Evolutionary conservation across 2,888 invertebrate genomes (phyloP).

Genomic region (Hyposoter dolosus): DNA sequence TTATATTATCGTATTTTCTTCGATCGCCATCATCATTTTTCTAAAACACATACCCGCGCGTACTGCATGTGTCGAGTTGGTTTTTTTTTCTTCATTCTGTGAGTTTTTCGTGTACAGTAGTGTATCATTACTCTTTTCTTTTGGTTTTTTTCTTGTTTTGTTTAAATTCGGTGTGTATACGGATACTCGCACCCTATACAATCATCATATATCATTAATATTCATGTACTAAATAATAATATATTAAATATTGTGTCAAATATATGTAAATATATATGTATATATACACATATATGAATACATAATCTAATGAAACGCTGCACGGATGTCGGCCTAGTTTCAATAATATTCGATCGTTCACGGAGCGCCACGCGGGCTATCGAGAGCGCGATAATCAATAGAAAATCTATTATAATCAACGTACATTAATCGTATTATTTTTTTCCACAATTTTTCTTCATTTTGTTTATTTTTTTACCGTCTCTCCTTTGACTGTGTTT

Average conservation of each 20-base stretch:
- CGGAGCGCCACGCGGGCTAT: conserved; percentile 33
- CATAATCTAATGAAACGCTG: conserved; percentile 68
- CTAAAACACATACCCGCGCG: conserved; percentile 69
- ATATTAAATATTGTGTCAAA: conserved; percentile 81
- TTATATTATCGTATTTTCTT: conserved; percentile 66
- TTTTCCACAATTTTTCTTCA: conserved; percentile 19
- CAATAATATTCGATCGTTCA: conserved; percentile 56
- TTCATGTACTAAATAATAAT: conserved; percentile 80
- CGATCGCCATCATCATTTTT: conserved; percentile 37
- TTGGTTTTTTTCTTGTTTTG: conserved; percentile 61
- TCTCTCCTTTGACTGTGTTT: conserved; percentile 10
- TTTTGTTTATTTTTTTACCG: not conserved
- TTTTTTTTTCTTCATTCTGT: conserved; percentile 3
- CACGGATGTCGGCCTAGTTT: conserved; percentile 51
- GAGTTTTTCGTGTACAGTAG: conserved; percentile 21
- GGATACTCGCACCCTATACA: conserved; percentile 66
- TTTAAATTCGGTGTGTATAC: conserved; percentile 30
- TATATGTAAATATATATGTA: conserved; percentile 58
- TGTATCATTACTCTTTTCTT: conserved; percentile 21
- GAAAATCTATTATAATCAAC: conserved; percentile 69
- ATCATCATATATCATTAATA: conserved; percentile 73
- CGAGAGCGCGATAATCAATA: conserved; percentile 65
- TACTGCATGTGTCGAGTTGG: conserved; percentile 60
- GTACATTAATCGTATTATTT: conserved; percentile 61
- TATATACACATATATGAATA: conserved; percentile 62